Evolutionary conservation across 2,888 invertebrate genomes (phyloP).

Genomic region (Agelastica alni): DNA sequence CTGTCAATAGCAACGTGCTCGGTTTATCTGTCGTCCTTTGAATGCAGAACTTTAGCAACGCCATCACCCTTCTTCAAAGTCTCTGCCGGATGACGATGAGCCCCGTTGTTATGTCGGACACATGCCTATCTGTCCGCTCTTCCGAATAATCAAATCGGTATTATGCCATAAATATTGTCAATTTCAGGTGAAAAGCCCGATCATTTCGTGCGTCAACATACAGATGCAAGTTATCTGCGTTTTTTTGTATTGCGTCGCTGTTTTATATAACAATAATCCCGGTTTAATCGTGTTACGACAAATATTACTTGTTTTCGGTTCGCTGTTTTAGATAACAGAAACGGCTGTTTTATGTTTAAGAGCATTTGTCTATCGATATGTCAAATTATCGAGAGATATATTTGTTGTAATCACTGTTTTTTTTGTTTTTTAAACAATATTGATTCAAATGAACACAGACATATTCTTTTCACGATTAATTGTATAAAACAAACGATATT

Average conservation of each 20-base stretch:
- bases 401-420: too few relatives aligned
- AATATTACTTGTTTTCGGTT: too few relatives aligned
- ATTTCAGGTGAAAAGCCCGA: constrained; percentile 36
- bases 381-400: too few relatives aligned
- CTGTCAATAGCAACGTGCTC: constrained; percentile 47
- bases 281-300: too few relatives aligned
- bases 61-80: constrained; percentile 39
- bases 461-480: too few relatives aligned
- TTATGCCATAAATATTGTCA: constrained; percentile 42
- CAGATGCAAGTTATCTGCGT: constrained; percentile 21
- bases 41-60: constrained; percentile 26
- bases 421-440: too few relatives aligned
- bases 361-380: too few relatives aligned
- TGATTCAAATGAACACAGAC: too few relatives aligned
- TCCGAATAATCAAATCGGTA: constrained; percentile 39
- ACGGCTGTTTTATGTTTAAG: too few relatives aligned
- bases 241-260: constrained; percentile 23
- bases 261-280: too few relatives aligned
- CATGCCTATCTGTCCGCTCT: constrained; percentile 40
- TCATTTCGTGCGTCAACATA: constrained; percentile 27
- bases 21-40: constrained; percentile 37
- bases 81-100: constrained; percentile 22
- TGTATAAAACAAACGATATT: too few relatives aligned
- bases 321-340: too few relatives aligned
- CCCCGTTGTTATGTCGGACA: constrained; percentile 36